Evolutionary conservation across 2,888 invertebrate species (phyloP), one percentile per base, ranked within the genome.

Genomic region (Lasioglossum morio): DNA sequence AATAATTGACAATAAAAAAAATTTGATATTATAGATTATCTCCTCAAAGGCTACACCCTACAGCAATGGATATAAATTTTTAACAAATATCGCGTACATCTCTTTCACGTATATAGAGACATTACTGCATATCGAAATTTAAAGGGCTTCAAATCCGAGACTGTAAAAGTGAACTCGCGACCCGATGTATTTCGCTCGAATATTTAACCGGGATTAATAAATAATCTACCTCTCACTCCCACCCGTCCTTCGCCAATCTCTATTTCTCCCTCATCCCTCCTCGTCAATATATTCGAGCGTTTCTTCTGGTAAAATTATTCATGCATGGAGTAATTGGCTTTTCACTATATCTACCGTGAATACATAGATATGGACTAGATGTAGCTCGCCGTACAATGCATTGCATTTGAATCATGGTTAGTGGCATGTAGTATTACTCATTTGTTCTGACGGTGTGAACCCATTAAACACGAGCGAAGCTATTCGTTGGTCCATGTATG

Each of bases 381-480:
- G 72, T 78, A 83, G 87, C 72, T 75, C 66, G 30, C 34, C 40
- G 34, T 78, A 72, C 77, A 85, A 82, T 85, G 84, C 82, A 79
- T 79, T 83, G 85, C 88, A 87, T 88, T 88, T 81, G 87, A 85
- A 87, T 87, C 82, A 74, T 76, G 82, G 87, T 82, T 87, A 82
- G 82, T 82, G 72, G 70, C 79, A 78, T 79, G 85, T 76, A 76
- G 80, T 82, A 85, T 81, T 81, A 82, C 87, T 87, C 85, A 87
- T 88, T 84, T 85, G 81, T 88, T 85, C 87, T 82, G 69, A 69
- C 60, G 76, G 81, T 82, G 84, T 91, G 88, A 89, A 82, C 87
- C 89, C 86, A 89, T 89, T 89, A 89, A 88, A 82, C 86, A 81
- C 84, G 81, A 74, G 86, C 79, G 72, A 72, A 89, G 85, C 63